Evolutionary conservation across 2,797 vertebrate species (phyloP).

Genomic region (Dicrostonyx torquatus): DNA sequence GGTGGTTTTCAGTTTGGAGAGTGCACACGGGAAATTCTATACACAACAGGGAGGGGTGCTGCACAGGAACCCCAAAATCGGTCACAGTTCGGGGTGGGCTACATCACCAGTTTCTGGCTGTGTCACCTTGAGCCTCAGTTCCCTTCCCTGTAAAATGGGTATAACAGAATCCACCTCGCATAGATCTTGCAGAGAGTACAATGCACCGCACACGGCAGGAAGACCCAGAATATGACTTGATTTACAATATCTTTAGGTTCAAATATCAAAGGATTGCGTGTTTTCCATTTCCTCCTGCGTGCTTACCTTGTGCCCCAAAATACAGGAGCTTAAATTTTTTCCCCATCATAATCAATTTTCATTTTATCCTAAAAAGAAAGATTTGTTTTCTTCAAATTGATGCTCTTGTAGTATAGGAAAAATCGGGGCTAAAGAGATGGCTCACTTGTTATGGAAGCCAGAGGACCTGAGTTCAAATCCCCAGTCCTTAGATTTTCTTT

Average conservation of each 20-base stretch:
- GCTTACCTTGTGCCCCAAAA: not conserved
- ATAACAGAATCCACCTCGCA: not conserved
- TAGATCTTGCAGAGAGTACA: not conserved
- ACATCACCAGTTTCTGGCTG: not conserved
- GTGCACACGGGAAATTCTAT: not conserved
- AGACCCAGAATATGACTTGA: not conserved
- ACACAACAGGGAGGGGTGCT: not conserved
- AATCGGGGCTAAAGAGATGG: not conserved
- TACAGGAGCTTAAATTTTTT: not conserved
- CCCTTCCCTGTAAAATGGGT: not conserved
- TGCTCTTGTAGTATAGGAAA: not conserved
- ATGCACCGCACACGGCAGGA: not conserved
- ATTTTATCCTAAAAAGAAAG: not conserved
- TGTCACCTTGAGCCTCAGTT: not conserved
- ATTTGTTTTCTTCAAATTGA: not conserved
- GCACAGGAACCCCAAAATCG: rapidly evolving
- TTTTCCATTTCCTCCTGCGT: rapidly evolving
- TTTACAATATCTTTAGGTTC: not conserved
- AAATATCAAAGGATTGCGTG: not conserved
- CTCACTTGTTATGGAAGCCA: not conserved
- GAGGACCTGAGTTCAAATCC: not conserved
- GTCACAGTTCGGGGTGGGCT: no score
- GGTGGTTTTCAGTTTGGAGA: constrained; percentile 16
- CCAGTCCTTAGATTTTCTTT: not conserved
- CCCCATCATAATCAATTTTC: not conserved